Evolutionary conservation across 2,888 invertebrate species (phyloP), one percentile per base, ranked within the genome.

Genomic region (Griposia aprilina): DNA sequence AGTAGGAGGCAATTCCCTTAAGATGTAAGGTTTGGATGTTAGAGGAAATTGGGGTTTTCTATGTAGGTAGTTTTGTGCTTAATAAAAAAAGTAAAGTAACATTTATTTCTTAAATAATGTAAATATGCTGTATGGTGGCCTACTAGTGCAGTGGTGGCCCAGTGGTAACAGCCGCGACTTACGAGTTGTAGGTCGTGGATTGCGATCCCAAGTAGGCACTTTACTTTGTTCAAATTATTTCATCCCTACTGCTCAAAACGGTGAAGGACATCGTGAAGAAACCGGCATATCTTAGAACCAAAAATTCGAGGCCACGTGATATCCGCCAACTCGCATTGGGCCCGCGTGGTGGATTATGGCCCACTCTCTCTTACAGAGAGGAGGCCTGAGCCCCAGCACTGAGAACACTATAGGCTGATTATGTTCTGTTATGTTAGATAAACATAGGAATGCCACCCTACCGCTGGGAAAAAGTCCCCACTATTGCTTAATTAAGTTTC

Each of bases 1-100:
- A 45, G 26, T 62, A 30, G n/a, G 26, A 48, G 48, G 60, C 36
- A 26, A 76, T 72, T 66, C 76, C 52, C 74, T 76, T 13, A 80
- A n/a, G 80, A 67, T 52, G 7, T 26, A 48, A 41, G 55, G 52
- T 55, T 84, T 30, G 52, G 10, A 17, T 59, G 36, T 65, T 50
- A n/a, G 23, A 57, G 45, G 45, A 65, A 79, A 78, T 69, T 78
- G 70, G n/a, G 45, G 26, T 50, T 78, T 85, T n/a, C 36, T 23
- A 7, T 26, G 20, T 76, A 26, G 4, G 26, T 48, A 45, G 45
- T 20, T 13, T 48, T 48, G 17, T 41, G 15, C 41, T n/a, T n/a
- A 1, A 63, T 15, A 23, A 63, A 63, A 62, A 55, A 60, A 30
- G 17, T 17, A 1, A 52, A 5, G 41, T 41, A 41, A 36, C 30